phyloP scores from a whole-genome alignment of 1,140 invertebrate genomes.

The Diachasma alloeum region DNA sequence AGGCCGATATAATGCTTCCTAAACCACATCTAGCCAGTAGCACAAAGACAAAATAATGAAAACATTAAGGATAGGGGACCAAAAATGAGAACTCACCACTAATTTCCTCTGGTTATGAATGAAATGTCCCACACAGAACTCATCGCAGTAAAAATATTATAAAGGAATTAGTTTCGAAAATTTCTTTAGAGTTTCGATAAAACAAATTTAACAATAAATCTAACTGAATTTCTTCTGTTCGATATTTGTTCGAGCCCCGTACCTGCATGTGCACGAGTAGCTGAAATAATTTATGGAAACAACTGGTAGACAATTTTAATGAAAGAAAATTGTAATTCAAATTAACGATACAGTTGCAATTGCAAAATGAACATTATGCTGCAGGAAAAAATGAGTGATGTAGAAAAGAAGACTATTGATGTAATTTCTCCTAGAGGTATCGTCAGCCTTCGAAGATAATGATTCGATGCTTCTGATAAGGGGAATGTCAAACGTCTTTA shows the following conservation, averaged over 20 bases:
- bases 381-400: neutral
- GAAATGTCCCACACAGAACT: slow-evolving; percentile 2
- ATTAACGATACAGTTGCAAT: neutral
- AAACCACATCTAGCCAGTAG: neutral
- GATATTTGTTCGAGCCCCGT: neutral
- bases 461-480: neutral
- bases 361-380: neutral
- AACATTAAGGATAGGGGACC: slow-evolving; percentile 2
- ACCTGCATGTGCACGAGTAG: neutral
- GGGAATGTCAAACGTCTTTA: neutral
- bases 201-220: neutral
- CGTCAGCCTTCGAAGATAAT: neutral
- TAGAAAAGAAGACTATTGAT: neutral
- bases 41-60: neutral
- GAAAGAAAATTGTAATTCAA: neutral
- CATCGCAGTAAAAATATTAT: slow-evolving; percentile 1
- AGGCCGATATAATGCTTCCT: neutral
- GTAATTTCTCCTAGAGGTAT: neutral
- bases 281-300: neutral
- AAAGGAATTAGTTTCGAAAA: neutral
- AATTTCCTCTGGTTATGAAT: neutral
- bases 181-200: neutral
- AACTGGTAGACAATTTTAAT: neutral
- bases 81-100: neutral
- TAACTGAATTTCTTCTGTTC: neutral